phyloP scores from a whole-genome alignment of 2,797 vertebrate species.

The Eidolon dupreanum region DNA sequence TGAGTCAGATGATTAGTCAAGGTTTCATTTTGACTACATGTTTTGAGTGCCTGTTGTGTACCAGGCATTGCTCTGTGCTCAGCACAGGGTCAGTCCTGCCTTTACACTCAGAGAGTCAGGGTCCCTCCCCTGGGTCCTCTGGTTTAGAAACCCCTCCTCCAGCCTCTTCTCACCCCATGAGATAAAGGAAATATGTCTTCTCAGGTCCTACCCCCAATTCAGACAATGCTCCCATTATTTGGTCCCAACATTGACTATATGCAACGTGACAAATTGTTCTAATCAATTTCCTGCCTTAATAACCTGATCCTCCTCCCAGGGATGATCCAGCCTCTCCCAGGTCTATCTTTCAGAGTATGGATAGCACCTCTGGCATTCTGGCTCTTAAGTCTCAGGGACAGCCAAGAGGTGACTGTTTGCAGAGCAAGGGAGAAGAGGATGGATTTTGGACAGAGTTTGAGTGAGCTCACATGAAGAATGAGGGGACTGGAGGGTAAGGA shows the following conservation, averaged over 20 bases:
- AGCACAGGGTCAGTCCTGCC: background rate
- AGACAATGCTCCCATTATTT: background rate
- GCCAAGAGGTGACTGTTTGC: background rate
- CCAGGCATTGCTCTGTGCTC: background rate
- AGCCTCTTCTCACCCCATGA: background rate
- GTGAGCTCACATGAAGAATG: background rate
- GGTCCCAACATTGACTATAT: background rate
- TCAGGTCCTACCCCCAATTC: background rate
- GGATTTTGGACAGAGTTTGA: background rate
- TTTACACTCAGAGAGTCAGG: background rate
- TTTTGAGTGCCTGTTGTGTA: background rate
- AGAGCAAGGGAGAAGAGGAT: background rate
- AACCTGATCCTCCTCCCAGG: background rate
- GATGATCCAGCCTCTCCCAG: background rate
- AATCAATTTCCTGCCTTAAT: background rate
- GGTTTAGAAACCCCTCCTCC: background rate
- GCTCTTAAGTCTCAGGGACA: background rate
- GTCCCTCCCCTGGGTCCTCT: fast-evolving
- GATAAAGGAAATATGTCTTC: background rate
- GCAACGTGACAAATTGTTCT: no score
- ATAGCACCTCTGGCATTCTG: background rate
- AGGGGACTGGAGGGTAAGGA: background rate
- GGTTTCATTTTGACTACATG: background rate
- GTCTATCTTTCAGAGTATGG: background rate
- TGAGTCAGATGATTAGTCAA: background rate